Conservation (phyloP, 1,140 invertebrate genomes). For the Frieseomelitta varia region DNA sequence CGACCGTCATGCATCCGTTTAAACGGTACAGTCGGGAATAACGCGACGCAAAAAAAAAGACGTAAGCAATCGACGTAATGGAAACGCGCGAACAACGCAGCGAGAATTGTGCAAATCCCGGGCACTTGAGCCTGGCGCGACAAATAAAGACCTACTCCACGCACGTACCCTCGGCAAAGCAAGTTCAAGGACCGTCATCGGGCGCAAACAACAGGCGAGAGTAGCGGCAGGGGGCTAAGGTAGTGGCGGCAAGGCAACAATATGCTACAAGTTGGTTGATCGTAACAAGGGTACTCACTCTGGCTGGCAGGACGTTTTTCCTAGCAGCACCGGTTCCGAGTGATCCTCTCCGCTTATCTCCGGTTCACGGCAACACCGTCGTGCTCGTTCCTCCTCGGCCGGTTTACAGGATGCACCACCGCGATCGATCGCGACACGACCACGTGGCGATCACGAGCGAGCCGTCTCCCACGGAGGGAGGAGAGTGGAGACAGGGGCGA, state of each 20-base stretch:
- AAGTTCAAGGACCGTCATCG: slow-evolving; percentile 39
- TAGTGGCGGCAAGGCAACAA: not conserved
- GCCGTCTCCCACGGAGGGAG: not conserved
- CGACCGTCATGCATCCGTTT: not conserved
- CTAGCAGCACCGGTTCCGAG: slow-evolving; percentile 33
- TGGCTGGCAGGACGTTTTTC: slow-evolving; percentile 44
- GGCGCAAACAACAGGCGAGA: not conserved
- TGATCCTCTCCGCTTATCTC: slow-evolving; percentile 37
- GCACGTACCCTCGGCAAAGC: not conserved
- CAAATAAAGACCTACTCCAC: slow-evolving; percentile 32
- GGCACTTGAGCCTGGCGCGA: not conserved
- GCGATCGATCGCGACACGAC: slow-evolving; percentile 46
- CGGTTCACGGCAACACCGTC: slow-evolving; percentile 11
- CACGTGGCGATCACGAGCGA: slow-evolving; percentile 49
- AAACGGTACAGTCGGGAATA: not conserved
- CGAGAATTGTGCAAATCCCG: not conserved
- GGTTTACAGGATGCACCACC: slow-evolving; percentile 40
- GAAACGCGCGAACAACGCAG: not conserved
- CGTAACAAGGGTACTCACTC: slow-evolving; percentile 55
- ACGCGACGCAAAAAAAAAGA: not conserved
- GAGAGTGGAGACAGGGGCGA: not conserved
- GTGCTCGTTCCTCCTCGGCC: slow-evolving; percentile 38
- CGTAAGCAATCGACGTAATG: not conserved
- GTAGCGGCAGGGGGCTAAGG: too few relatives aligned
- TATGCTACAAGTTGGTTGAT: slow-evolving; percentile 43